phyloP scores from a whole-genome alignment of 2,888 invertebrate species.

The Apantesis nais region DNA sequence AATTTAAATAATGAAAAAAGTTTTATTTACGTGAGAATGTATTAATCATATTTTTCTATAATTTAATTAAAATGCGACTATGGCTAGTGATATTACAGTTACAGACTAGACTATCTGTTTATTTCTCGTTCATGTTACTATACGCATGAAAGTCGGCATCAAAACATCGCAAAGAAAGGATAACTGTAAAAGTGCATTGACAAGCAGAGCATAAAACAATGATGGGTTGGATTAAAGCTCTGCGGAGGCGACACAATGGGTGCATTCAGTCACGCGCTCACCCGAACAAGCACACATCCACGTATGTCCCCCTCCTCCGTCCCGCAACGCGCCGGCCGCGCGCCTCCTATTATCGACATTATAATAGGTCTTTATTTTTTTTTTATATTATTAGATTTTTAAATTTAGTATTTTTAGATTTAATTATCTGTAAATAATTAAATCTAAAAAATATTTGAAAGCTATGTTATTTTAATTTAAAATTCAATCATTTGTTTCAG shows the following conservation, averaged over 20 bases:
- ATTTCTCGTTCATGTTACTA: not conserved
- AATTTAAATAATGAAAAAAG: not conserved
- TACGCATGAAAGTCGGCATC: not conserved
- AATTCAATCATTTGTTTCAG: no score
- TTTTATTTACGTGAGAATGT: not conserved
- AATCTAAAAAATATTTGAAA: no score
- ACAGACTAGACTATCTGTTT: not conserved
- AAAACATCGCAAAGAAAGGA: constrained; percentile 12
- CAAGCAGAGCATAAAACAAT: constrained; percentile 38
- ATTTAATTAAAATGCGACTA: not conserved
- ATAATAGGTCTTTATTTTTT: no score
- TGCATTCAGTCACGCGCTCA: constrained; percentile 60
- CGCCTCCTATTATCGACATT: constrained; percentile 37
- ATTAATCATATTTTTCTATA: not conserved
- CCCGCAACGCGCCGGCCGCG: constrained; percentile 28
- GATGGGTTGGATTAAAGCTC: constrained; percentile 34
- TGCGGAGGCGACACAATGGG: constrained; percentile 41
- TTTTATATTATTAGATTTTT: no score
- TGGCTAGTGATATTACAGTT: not conserved
- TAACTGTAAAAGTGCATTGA: constrained; percentile 31
- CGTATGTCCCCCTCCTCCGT: constrained; percentile 23
- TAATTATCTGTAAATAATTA: no score
- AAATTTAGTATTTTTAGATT: no score
- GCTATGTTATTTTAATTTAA: no score
- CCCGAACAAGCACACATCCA: constrained; percentile 50